phyloP scores from a whole-genome alignment of 2,888 invertebrate genomes.

The Epirrhoe alternata region DNA sequence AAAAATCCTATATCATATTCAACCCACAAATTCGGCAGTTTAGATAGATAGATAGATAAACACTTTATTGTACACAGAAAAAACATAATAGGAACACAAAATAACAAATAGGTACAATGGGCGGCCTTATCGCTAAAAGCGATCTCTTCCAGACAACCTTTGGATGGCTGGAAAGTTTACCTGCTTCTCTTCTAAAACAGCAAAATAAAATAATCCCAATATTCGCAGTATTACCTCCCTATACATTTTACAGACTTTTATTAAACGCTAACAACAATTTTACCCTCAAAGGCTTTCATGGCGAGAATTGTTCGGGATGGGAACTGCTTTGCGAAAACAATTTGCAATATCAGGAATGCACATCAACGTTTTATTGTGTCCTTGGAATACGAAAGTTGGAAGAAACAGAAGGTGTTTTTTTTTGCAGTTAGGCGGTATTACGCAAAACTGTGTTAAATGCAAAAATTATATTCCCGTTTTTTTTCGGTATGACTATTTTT shows the following conservation, averaged over 20 bases:
- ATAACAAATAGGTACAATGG: too few species aligned
- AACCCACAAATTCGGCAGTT: too few species aligned
- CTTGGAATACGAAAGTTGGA: constrained; percentile 32
- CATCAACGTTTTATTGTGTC: constrained; percentile 61
- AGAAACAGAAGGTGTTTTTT: not conserved
- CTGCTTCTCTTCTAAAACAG: not conserved
- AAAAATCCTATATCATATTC: too few species aligned
- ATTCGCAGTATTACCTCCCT: constrained; percentile 10
- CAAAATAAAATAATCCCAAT: constrained; percentile 9
- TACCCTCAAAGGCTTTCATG: constrained; percentile 41
- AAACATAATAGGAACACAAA: too few species aligned
- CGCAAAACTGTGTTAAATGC: not conserved
- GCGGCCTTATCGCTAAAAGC: too few species aligned
- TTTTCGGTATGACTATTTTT: too few species aligned
- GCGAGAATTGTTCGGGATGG: constrained; percentile 46
- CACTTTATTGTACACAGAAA: too few species aligned
- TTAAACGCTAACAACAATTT: constrained; percentile 43
- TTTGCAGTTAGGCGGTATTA: constrained; percentile 4
- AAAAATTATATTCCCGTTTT: too few species aligned
- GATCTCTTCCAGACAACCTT: too few species aligned
- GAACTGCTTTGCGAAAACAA: constrained; percentile 55
- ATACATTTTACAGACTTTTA: constrained; percentile 38
- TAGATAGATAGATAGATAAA: too few species aligned
- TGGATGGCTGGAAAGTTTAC: too few species aligned
- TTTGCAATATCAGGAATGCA: constrained; percentile 64